A percentile compares a stretch with the other conserved stretches of the same genome.
Evolutionary conservation across 2,113 vertebrate genomes (phyloP).

Genomic region (Sakesphorus luctuosus): DNA sequence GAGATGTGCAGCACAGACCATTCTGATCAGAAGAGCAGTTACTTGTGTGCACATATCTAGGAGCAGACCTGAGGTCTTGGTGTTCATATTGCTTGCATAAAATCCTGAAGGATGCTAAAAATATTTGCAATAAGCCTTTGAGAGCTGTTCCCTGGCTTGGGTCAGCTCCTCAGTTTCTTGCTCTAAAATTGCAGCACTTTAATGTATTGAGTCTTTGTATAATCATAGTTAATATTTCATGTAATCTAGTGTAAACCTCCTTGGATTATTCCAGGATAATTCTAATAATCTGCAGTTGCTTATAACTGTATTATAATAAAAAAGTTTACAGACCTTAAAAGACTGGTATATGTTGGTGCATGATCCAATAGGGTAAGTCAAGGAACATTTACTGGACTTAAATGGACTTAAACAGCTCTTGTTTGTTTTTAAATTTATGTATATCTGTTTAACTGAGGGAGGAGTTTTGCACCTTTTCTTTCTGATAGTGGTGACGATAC

Average conservation of each 20-base stretch:
- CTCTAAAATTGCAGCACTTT: not conserved
- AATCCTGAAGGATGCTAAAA: not conserved
- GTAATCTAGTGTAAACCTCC: conserved; percentile 1
- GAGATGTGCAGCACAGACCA: not conserved
- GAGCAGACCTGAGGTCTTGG: conserved; percentile 8
- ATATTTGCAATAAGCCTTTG: not conserved
- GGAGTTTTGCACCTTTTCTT: conserved; percentile 34
- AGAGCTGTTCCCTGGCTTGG: not conserved
- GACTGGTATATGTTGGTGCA: conserved; percentile 12
- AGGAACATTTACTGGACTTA: not conserved
- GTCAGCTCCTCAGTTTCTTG: not conserved
- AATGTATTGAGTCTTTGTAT: conserved; percentile 20
- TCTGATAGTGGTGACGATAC: not conserved
- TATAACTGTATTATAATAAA: conserved; percentile 29
- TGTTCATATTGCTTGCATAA: not conserved
- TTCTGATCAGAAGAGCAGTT: not conserved
- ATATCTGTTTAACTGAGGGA: not conserved
- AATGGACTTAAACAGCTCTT: conserved; percentile 22
- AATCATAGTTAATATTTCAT: conserved; percentile 35
- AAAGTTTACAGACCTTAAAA: conserved; percentile 20
- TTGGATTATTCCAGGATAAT: conserved; percentile 47
- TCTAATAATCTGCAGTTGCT: conserved; percentile 47
- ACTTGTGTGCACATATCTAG: not conserved
- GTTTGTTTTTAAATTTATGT: conserved; percentile 25
- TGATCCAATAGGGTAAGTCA: conserved; percentile 16